phyloP scores from a whole-genome alignment of 2,113 vertebrate species.

The Aphelocoma coerulescens region DNA sequence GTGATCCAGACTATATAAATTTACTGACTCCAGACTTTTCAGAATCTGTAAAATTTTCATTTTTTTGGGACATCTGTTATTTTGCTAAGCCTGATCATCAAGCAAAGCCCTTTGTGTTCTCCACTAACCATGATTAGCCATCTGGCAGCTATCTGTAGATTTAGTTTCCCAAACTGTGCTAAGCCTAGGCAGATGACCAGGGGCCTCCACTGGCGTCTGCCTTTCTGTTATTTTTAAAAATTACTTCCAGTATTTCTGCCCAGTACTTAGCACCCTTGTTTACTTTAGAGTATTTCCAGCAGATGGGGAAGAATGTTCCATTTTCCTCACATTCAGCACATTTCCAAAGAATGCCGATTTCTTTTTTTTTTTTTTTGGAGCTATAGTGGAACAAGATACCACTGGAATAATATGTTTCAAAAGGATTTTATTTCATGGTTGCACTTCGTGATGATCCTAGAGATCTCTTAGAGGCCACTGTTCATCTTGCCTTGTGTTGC shows the following conservation, averaged over 20 bases:
- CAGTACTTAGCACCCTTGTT: conserved; percentile 41
- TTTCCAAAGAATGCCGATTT: neutral
- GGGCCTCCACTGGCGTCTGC: neutral
- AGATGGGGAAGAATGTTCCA: conserved; percentile 19
- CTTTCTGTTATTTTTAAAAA: conserved; percentile 55
- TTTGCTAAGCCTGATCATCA: neutral
- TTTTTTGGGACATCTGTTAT: neutral
- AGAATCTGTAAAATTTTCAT: neutral
- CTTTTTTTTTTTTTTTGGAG: neutral
- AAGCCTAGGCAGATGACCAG: neutral
- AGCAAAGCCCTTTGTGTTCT: conserved; percentile 4
- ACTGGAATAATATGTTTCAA: neutral
- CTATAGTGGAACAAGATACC: neutral
- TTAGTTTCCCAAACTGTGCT: conserved; percentile 11
- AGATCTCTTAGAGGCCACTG: neutral
- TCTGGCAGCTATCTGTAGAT: conserved; percentile 41
- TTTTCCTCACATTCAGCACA: conserved; percentile 47
- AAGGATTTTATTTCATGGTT: neutral
- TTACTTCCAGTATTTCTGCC: conserved; percentile 57
- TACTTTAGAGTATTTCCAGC: conserved; percentile 49
- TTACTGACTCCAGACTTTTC: neutral
- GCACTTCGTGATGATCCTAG: neutral
- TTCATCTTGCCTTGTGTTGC: neutral
- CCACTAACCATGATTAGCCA: conserved; percentile 24
- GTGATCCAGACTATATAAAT: neutral